Evolutionary conservation across 1,140 invertebrate genomes (phyloP).

Genomic region (Papilio polytes): DNA sequence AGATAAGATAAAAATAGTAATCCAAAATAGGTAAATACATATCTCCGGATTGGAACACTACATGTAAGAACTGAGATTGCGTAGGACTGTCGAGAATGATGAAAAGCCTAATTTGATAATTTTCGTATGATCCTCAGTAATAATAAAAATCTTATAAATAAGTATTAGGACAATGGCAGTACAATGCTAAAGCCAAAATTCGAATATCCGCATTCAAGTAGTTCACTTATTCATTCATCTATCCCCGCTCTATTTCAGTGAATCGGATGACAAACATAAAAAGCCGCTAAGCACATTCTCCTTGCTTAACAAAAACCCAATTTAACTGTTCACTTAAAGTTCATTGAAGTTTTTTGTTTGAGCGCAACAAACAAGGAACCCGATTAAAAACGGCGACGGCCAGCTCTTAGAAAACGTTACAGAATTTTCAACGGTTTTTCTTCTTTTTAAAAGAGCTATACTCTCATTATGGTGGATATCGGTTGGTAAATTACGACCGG

Average conservation of each 20-base stretch:
- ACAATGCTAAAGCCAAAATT: neutral
- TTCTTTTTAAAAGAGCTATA: constrained; percentile 68
- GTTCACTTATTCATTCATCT: neutral
- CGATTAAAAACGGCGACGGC: constrained; percentile 67
- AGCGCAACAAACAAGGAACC: constrained; percentile 65
- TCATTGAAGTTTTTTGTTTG: constrained; percentile 69
- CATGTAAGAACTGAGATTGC: too few relatives aligned
- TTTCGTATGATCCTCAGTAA: too few relatives aligned
- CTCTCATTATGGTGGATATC: constrained; percentile 70
- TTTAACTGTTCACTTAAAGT: constrained; percentile 71
- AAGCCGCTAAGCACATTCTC: constrained; percentile 28
- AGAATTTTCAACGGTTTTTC: constrained; percentile 76
- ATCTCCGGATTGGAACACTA: too few relatives aligned
- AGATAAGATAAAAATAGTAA: too few relatives aligned
- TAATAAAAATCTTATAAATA: too few relatives aligned
- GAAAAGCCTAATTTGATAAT: too few relatives aligned
- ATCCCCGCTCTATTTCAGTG: neutral
- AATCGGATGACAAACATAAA: constrained; percentile 16
- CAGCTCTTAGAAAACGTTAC: constrained; percentile 74
- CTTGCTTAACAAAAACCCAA: constrained; percentile 64
- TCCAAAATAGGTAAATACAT: too few relatives aligned
- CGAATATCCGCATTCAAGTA: neutral
- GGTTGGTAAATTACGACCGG: constrained; percentile 68
- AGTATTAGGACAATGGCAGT: neutral
- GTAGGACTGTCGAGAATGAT: too few relatives aligned